Conservation (phyloP, 2,113 vertebrate species). For the Campylomormyrus numenius region DNA sequence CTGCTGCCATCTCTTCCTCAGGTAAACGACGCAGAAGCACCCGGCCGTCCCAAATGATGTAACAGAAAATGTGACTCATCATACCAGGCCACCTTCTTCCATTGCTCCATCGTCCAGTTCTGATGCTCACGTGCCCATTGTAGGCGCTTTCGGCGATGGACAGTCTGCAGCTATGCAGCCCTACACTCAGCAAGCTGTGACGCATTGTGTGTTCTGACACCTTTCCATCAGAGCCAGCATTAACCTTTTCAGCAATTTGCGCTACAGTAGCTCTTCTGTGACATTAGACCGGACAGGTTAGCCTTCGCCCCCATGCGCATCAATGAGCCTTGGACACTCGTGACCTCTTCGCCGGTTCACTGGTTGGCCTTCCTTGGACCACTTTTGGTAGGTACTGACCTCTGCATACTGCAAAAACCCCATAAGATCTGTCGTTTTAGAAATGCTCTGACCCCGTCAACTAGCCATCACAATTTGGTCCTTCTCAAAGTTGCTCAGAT, state of each 20-base stretch:
- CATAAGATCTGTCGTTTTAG: neutral
- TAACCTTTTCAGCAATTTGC: neutral
- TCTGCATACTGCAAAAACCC: neutral
- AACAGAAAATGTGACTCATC: neutral
- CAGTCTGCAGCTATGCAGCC: neutral
- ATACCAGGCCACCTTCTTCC: neutral
- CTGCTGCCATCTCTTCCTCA: neutral
- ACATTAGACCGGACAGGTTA: neutral
- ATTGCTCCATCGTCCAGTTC: neutral
- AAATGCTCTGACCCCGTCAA: neutral
- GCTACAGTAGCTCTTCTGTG: neutral
- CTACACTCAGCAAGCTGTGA: neutral
- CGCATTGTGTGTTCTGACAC: neutral
- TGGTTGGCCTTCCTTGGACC: neutral
- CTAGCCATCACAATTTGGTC: neutral
- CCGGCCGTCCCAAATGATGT: neutral
- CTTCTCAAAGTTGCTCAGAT: neutral
- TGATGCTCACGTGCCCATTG: neutral
- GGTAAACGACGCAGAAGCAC: neutral
- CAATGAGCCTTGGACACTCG: neutral
- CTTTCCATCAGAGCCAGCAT: neutral
- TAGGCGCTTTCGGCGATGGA: neutral
- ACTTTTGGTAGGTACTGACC: neutral
- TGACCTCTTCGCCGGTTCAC: neutral
- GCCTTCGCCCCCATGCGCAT: neutral